These are phyloP conservation scores for Strongylocentrotus purpuratus DNA, from an alignment of 35 echinoderm and acorn worm species.

Conservation along the genomic window DNA sequence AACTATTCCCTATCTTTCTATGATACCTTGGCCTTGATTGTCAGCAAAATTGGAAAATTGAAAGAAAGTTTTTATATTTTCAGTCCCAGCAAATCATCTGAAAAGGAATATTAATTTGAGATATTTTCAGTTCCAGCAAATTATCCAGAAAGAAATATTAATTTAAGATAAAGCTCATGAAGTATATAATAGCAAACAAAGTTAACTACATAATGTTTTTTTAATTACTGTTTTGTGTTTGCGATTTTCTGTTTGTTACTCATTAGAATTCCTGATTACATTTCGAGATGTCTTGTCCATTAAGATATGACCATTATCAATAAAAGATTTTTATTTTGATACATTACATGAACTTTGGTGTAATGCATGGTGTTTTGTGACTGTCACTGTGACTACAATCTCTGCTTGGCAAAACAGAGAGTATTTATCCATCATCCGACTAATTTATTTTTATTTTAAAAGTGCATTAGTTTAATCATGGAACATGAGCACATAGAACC, in stretches of 20 bases:
- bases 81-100: too few species aligned
- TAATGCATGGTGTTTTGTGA: background rate
- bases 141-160: too few species aligned
- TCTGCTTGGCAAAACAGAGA: too few species aligned
- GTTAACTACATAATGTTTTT: background rate
- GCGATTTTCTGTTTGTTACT: background rate
- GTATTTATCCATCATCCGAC: too few species aligned
- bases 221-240: background rate
- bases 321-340: slow-evolving; percentile 56
- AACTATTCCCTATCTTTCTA: background rate
- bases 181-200: background rate
- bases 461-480: too few species aligned
- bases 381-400: background rate
- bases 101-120: too few species aligned
- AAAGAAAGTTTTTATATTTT: background rate
- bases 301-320: slow-evolving; percentile 45
- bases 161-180: background rate
- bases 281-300: slow-evolving; percentile 35
- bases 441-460: too few species aligned
- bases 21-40: background rate
- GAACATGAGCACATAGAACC: too few species aligned
- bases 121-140: too few species aligned
- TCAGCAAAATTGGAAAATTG: background rate
- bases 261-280: slow-evolving; percentile 8
- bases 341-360: background rate